Base-by-base conservation (phyloP, 2,888 invertebrate species). In the Cantharis flavilabris region DNA sequence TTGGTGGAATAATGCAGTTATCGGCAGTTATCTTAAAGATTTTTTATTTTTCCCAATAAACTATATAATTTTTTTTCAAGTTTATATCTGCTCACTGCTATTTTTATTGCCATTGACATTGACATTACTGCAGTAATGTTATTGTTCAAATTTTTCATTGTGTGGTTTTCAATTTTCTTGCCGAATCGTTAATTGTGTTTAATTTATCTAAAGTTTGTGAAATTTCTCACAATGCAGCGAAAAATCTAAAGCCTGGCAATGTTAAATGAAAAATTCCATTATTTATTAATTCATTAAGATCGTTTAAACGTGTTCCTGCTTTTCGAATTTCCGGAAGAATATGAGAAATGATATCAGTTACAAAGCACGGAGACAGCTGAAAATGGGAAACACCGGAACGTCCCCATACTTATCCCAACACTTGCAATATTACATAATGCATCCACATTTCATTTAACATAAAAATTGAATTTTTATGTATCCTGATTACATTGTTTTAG, bases 381-480 rank as follows among this genome's bases (percentile, higher is more conserved):
- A 70, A 75, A 65, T 71, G 65, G 30, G 62, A 65, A 70, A 70
- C 64, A 67, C 71, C 70, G 28, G 70, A 70, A 64, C 65, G 71
- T 70, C 69, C 75, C 16, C 28, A 33, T 23, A 70, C 65, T 70
- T 65, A 70, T 70, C 74, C 69, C 64, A 71, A 75, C 71, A 75
- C 71, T 75, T 65, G 13, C 63, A 73, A 49, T 64, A 64, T 71
- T 70, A 70, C 75, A 65, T 75, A 75, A 69, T 65, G 30, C 65
- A 75, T 71, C 5, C n/a, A 23, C 65, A 62, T 23, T 71, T 71
- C 75, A 75, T 75, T 75, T 75, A 71, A 75, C 75, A 75, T 18
- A 75, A 71, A 75, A 75, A 75, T 75, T 70, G 71, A 70, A 75
- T 75, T 64, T 73, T 73, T 73, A 70, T 73, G 33, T 72, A 67